Percentiles rank a stretch among this genome's conserved stretches.
phyloP scores from a whole-genome alignment of 2,797 vertebrate genomes.

The Myotis vivesi region DNA sequence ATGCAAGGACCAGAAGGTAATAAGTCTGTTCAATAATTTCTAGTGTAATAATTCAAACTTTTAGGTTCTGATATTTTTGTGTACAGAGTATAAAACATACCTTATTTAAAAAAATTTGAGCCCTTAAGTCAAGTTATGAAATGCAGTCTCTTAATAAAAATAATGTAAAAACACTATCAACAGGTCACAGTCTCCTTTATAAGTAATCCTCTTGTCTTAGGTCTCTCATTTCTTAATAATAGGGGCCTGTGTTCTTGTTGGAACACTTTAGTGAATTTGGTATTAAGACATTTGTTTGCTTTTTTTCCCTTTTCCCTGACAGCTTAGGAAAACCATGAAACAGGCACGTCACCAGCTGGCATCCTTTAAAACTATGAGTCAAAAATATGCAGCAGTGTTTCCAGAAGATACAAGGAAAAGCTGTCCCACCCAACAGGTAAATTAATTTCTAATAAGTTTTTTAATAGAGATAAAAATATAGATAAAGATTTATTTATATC shows the following conservation, averaged over 20 bases:
- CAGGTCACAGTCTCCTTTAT: neutral
- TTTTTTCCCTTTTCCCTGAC: conserved; percentile 45
- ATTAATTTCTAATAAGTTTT: conserved; percentile 63
- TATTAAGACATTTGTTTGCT: conserved; percentile 65
- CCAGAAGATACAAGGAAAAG: conserved; percentile 83
- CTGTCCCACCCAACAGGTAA: conserved; percentile 85
- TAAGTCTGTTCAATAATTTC: neutral
- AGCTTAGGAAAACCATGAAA: conserved; percentile 87
- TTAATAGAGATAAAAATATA: neutral
- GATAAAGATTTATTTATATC: conserved; percentile 20
- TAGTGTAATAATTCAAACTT: neutral
- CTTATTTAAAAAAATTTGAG: conserved; percentile 35
- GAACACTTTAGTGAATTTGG: conserved; percentile 42
- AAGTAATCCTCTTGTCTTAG: conserved; percentile 30
- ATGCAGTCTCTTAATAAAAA: neutral
- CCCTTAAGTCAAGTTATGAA: neutral
- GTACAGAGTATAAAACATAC: neutral
- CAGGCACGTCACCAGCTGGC: conserved; percentile 90
- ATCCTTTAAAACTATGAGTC: conserved; percentile 82
- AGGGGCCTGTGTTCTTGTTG: conserved; percentile 55
- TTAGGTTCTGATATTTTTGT: conserved; percentile 49
- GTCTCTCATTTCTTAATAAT: conserved; percentile 40
- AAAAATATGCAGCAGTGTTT: conserved; percentile 76
- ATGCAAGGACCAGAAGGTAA: neutral
- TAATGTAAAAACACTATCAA: neutral